Evolutionary conservation across 2,888 invertebrate genomes (phyloP), one percentile per base, ranked within the genome.

Genomic region (Amorpha juglandis): DNA sequence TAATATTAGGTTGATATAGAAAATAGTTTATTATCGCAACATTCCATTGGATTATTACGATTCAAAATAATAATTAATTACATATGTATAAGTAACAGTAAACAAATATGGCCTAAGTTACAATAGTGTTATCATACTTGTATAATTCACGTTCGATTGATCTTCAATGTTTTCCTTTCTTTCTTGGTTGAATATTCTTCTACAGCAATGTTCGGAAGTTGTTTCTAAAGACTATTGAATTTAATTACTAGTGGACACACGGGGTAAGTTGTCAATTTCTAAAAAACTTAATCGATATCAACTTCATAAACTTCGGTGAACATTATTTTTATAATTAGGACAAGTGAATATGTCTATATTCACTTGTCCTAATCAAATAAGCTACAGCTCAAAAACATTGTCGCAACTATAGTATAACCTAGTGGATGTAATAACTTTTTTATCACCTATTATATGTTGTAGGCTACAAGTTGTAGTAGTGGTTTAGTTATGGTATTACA

Each of bases 91-190:
- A 55, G 58, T 21, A n/a, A n/a, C n/a, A n/a, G 42, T 19, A 12
- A 6, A 42, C 6, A 38, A 58, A 21, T 19, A n/a, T 19, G 19
- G 42, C 58, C 12, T 11, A 58, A 58, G 38, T 42, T 12, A n/a
- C 42, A 19, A 52, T 55, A 55, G 55, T 55, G 55, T 42, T 42
- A 58, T 21, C 42, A 21, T 42, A 19, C 1, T 21, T 58, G n/a
- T 21, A 58, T 42, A 38, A 19, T 58, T 42, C 6, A 42, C 42
- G 19, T 19, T 55, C 0, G 55, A 35, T 38, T 19, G 42, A 42
- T 58, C 58, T 38, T 27, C 27, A 27, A 55, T 58, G 58, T 58
- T 58, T 58, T 58, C 38, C 12, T 58, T 19, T 55, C 35, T 33
- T 35, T 55, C 6, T 38, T 11, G 16, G n/a, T 38, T 19, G 11